Evolutionary conservation across 2,797 vertebrate species (phyloP), one percentile per base, ranked within the genome.

Genomic region (Pteronotus mesoamericanus): DNA sequence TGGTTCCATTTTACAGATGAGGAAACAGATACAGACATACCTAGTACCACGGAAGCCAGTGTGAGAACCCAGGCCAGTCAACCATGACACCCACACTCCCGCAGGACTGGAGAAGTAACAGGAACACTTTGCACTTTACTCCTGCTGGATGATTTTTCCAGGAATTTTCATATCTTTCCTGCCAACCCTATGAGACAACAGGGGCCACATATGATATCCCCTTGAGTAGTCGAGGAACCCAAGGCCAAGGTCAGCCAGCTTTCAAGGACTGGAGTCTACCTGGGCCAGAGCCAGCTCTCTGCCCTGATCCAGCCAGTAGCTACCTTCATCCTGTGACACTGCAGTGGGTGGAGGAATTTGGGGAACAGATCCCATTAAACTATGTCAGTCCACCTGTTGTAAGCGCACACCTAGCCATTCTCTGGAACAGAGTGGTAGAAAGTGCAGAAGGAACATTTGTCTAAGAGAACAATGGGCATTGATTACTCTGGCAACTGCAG

Each of bases 401-500:
- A 96, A 98, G 96, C 96, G 87, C 95, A 92, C 95, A 96, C 96
- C 91, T 84, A 7, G 94, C 97, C 97, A 79, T 93, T 94, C 97
- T 96, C 96, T 77, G 34, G 97, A 97, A 87, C 92, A 69, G 96
- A 88, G 90, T 66, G 97, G 97, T 97, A 83, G 80, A 68, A 94
- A 89, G 95, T 16, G 48, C 51, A 19, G 75, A 44, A 94, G 90
- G 97, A 97, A 96, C 97, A 69, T 95, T 94, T 83, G 95, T 98
- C 96, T 97, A 69, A 95, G 85, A 91, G 98, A 98, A 98, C 98
- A 98, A 98, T 97, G 95, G 87, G 77, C 96, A 96, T 88, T 97
- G 97, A 98, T 98, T 96, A 96, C 91, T 96, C 97, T 98, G 98
- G 98, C 98, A 98, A 55, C 85, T 59, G 95, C 78, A 0, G 89